Evolutionary conservation across 1,140 invertebrate genomes (phyloP).

Genomic region (Bombus balteatus): DNA sequence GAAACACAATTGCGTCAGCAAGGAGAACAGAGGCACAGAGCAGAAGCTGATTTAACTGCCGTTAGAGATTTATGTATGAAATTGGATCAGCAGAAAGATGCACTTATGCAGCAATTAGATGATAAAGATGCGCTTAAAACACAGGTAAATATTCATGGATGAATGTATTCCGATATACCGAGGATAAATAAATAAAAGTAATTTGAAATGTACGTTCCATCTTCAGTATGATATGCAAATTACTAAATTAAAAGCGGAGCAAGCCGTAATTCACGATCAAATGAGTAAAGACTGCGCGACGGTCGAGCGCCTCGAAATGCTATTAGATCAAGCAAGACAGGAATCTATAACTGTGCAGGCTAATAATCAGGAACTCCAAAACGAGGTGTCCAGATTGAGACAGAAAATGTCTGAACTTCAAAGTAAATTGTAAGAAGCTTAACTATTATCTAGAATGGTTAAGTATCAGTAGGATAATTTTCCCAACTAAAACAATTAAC

Average conservation of each 20-base stretch:
- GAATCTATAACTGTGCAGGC: constrained; percentile 82
- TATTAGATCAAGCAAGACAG: constrained; percentile 81
- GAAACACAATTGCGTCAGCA: constrained; percentile 82
- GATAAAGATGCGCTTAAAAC: constrained; percentile 76
- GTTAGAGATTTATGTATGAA: constrained; percentile 83
- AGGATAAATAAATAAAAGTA: background rate
- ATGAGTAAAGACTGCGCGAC: constrained; percentile 80
- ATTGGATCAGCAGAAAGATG: constrained; percentile 83
- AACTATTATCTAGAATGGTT: background rate
- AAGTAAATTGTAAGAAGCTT: constrained; percentile 82
- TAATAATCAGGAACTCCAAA: constrained; percentile 82
- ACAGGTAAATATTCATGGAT: constrained; percentile 71
- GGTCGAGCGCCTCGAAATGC: constrained; percentile 81
- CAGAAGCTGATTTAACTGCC: constrained; percentile 80
- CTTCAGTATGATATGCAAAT: constrained; percentile 79
- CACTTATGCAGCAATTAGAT: constrained; percentile 76
- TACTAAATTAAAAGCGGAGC: constrained; percentile 75
- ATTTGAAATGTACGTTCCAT: background rate
- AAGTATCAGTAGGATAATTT: background rate
- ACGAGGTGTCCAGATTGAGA: constrained; percentile 81
- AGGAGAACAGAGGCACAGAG: constrained; percentile 73
- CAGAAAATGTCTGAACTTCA: constrained; percentile 81
- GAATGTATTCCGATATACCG: background rate
- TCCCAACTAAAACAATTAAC: background rate
- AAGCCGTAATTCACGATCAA: constrained; percentile 79